Percentiles rank a stretch among this genome's conserved stretches.
phyloP scores from a whole-genome alignment of 2,888 invertebrate species.

The Trypoxylon attenuatum region DNA sequence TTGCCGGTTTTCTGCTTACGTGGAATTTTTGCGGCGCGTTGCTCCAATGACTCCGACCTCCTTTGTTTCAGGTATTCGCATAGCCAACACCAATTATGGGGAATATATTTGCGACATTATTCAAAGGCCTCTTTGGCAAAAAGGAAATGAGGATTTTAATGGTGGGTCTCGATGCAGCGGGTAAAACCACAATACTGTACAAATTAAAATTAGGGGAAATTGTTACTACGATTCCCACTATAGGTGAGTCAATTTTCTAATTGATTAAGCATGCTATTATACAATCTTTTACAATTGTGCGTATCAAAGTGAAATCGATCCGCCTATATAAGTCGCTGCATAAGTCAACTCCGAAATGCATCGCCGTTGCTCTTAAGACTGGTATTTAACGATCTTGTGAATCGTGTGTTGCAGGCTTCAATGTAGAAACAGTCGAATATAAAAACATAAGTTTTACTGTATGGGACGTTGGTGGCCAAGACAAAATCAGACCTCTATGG shows the following conservation, averaged over 20 bases:
- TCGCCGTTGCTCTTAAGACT: neutral
- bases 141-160: constrained; percentile 99
- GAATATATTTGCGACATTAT: constrained; percentile 97
- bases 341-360: no score
- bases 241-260: constrained; percentile 83
- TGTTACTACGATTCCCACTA: constrained; percentile 99
- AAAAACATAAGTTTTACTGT: constrained; percentile 99
- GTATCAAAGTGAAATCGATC: neutral
- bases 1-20: no score
- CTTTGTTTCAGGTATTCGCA: constrained; percentile 75
- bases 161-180: constrained; percentile 99
- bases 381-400: constrained; percentile 7
- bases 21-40: no score
- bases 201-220: constrained; percentile 99
- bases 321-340: neutral
- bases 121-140: constrained; percentile 99
- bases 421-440: constrained; percentile 99
- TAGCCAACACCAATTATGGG: constrained; percentile 88
- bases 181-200: constrained; percentile 99
- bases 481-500: constrained; percentile 98
- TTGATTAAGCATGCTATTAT: no score
- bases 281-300: no score
- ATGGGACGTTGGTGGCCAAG: constrained; percentile 98
- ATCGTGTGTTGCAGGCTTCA: constrained; percentile 83
- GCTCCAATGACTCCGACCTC: no score